Percentiles rank a stretch among this genome's conserved stretches.
Conservation (phyloP, 2,797 vertebrate genomes). For the Etheostoma nigrum region DNA sequence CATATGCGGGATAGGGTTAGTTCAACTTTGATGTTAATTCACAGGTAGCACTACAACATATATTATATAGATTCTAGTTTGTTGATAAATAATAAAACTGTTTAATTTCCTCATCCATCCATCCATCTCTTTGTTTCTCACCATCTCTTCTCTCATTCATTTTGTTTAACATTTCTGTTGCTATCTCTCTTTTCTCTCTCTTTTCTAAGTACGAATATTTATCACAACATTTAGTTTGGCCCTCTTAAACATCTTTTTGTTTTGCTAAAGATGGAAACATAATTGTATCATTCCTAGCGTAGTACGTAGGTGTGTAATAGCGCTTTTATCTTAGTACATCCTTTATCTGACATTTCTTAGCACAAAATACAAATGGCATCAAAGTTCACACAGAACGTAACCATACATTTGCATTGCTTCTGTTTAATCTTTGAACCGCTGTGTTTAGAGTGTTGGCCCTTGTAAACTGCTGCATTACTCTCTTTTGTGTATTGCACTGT, state of each 20-base stretch:
- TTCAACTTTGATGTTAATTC: not conserved
- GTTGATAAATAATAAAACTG: not conserved
- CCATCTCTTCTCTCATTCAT: not conserved
- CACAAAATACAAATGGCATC: not conserved
- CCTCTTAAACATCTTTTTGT: not conserved
- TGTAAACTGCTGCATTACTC: conserved; percentile 4
- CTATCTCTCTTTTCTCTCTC: not conserved
- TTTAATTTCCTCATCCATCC: not conserved
- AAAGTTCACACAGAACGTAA: not conserved
- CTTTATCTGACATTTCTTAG: not conserved
- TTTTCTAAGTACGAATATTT: not conserved
- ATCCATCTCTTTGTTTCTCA: not conserved
- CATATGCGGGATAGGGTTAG: too few relatives aligned
- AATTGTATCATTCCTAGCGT: not conserved
- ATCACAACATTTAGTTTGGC: not conserved
- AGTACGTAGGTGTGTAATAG: not conserved
- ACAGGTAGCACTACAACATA: not conserved
- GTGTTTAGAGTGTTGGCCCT: not conserved
- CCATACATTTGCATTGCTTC: not conserved
- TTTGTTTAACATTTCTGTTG: not conserved
- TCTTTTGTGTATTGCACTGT: not conserved
- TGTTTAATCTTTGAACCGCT: not conserved
- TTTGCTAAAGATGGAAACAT: not conserved
- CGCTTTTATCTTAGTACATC: not conserved
- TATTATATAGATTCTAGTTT: not conserved